Percentiles rank a stretch among this genome's conserved stretches.
Evolutionary conservation across 2,797 vertebrate species (phyloP).

Genomic region (Syngnathus rostellatus): DNA sequence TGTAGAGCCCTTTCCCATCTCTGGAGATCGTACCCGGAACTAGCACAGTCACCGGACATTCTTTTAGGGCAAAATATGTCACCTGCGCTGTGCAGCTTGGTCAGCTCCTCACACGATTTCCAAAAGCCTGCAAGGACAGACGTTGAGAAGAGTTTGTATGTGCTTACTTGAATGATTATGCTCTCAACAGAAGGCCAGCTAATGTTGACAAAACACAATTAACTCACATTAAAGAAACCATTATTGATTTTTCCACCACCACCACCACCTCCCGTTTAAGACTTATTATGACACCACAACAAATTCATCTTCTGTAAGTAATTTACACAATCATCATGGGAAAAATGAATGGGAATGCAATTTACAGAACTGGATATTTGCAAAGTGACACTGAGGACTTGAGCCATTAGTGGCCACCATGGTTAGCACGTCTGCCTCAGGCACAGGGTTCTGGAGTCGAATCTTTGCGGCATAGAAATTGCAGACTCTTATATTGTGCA

Average conservation of each 20-base stretch:
- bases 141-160: not conserved
- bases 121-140: constrained; percentile 77
- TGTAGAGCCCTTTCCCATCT: constrained; percentile 82
- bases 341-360: no score
- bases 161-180: no score
- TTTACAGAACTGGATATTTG: no score
- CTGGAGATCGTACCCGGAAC: constrained; percentile 70
- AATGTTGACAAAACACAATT: not conserved
- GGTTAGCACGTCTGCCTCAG: no score
- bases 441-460: no score
- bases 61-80: constrained; percentile 73
- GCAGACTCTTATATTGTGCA: no score
- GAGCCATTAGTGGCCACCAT: not conserved
- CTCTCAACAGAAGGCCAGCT: not conserved
- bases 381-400: not conserved
- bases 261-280: not conserved
- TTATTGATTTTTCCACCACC: no score
- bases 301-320: no score
- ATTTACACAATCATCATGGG: not conserved
- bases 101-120: constrained; percentile 80
- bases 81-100: constrained; percentile 73
- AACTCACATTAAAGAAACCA: not conserved
- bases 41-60: constrained; percentile 24
- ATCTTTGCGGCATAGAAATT: no score
- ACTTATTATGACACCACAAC: no score